phyloP scores from a whole-genome alignment of 2,797 vertebrate genomes.

The Etheostoma nigrum region DNA sequence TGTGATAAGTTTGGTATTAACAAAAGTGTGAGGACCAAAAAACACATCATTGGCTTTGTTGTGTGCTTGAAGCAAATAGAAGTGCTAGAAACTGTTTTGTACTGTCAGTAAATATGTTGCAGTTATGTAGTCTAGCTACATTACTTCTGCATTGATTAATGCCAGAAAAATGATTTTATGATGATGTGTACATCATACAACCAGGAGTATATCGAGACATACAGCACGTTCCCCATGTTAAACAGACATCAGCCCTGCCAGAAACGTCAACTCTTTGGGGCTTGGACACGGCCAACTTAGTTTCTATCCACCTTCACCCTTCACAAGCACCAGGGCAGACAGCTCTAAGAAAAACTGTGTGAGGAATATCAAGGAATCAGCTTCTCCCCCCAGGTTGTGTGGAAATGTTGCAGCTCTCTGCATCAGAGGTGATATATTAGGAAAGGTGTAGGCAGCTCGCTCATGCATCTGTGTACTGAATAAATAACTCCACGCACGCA shows the following conservation, averaged over 20 bases:
- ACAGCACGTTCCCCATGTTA: neutral
- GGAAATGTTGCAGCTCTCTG: constrained; percentile 70
- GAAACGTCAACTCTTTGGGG: constrained; percentile 48
- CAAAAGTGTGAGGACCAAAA: neutral
- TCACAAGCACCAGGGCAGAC: constrained; percentile 53
- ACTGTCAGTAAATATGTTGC: neutral
- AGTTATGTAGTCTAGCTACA: neutral
- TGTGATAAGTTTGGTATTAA: constrained; percentile 11
- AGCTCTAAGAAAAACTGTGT: constrained; percentile 54
- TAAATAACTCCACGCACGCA: constrained; percentile 31
- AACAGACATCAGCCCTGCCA: constrained; percentile 27
- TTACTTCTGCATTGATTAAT: neutral
- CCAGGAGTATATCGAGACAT: constrained; percentile 13
- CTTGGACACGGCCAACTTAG: constrained; percentile 21
- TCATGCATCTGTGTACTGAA: constrained; percentile 54
- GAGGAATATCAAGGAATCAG: constrained; percentile 64
- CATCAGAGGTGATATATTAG: constrained; percentile 75
- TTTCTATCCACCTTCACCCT: constrained; percentile 56
- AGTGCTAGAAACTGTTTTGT: neutral
- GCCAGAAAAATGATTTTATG: constrained; percentile 3
- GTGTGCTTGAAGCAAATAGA: constrained; percentile 3
- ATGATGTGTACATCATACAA: neutral
- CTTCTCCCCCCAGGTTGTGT: constrained; percentile 55
- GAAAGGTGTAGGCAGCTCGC: constrained; percentile 69
- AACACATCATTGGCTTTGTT: constrained; percentile 6